Evolutionary conservation across 2,888 invertebrate species (phyloP), one percentile per base, ranked within the genome.

Genomic region (Stenoptilia bipunctidactyla): DNA sequence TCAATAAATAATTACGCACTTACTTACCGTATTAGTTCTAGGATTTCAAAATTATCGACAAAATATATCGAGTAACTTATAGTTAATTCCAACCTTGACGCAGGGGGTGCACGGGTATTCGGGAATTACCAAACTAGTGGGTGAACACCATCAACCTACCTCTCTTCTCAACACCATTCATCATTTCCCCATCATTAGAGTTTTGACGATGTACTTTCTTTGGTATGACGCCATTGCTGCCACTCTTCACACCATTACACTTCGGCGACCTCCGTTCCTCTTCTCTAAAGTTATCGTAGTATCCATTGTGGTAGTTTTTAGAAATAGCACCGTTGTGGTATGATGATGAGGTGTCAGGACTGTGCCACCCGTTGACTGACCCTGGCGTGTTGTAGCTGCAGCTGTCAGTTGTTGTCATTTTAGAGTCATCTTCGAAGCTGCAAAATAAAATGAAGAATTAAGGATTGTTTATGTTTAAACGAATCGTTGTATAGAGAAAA

Each of bases 361-460:
- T 85, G 52, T 86, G 80, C 87, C 87, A 87, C 9, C 87, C 87
- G 49, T 87, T 88, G 40, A 86, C 67, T 43, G 85, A 85, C 13
- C 83, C 82, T 10, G 86, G 86, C 1, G 85, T 79, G 51, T 77
- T 77, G 60, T 74, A 79, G 42, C 86, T 87, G 46, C 86, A 84
- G 51, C 85, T 87, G 50, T 88, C 88, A 41, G 87, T 85, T 15
- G 85, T 79, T n/a, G 87, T 86, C 80, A 83, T 79, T 60, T 88
- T 88, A 12, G 86, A 85, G 56, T 86, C 86, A 41, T 85, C 86
- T 34, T 86, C 86, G 44, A 72, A 80, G 45, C 86, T 86, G 53
- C 15, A 66, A 66, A 13, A n/a, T n/a, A n/a, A n/a, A n/a, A n/a
- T n/a, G n/a, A n/a, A n/a, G n/a, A n/a, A n/a, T n/a, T n/a, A n/a